Evolutionary conservation across 2,888 invertebrate species (phyloP), one percentile per base, ranked within the genome.

Genomic region (Beris chalybata): DNA sequence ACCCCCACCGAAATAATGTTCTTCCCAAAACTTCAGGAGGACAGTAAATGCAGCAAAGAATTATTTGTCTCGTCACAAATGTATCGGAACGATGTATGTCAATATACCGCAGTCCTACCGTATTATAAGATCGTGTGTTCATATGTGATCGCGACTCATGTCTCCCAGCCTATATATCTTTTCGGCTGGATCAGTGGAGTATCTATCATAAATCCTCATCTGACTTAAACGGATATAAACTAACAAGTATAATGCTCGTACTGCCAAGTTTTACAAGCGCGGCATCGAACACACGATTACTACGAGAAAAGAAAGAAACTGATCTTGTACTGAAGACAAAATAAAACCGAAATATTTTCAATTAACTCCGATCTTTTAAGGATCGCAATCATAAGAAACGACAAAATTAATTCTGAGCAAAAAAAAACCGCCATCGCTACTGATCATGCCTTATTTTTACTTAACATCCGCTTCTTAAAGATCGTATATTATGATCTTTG

Each of bases 61-160:
- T 71, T 72, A 72, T 72, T 70, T 70, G 71, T 72, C 72, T 72
- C 70, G 67, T 72, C 63, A 65, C 70, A 70, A 72, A 72, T 72
- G 71, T 71, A 72, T 72, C 72, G 71, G 69, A 72, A 72, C 71
- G 69, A 69, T 66, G 64, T 64, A 64, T 66, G 64, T 66, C 64
- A 54, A 69, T 69, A 66, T 48, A 63, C 38, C 13, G 47, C 15
- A 12, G n/a, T 7, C 15, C 15, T 11, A 53, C 22, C 5, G 22
- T 22, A 22, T 22, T 3, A 22, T 22, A 22, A 1, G 22, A 22
- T 22, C 22, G 7, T 38, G 9, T 38, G 38, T 38, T 5, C 38
- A 38, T 38, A 38, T 38, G 38, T 38, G 38, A 38, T 38, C 38
- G 38, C 38, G 38, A 22, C 22, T 22, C 38, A 38, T 7, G 38